A percentile compares a stretch with the other conserved stretches of the same genome.
These are phyloP conservation scores for Triplophysa siluroides DNA, from an alignment of 2,113 vertebrate species.

Conservation along the genomic window DNA sequence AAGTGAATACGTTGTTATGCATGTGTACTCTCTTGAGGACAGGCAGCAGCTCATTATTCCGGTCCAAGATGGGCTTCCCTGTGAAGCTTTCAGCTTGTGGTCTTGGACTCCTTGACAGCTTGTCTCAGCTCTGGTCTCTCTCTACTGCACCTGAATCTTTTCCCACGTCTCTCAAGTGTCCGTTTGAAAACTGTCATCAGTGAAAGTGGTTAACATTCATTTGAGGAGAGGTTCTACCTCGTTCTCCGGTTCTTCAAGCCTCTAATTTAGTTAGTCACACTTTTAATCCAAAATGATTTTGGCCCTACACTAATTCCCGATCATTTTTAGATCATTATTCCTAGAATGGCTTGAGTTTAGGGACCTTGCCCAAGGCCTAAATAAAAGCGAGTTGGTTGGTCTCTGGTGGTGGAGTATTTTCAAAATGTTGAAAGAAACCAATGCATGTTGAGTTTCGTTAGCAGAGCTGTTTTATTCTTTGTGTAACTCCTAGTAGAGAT, in stretches of 20 bases:
- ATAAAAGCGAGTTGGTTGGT: neutral
- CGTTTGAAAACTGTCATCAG: slow-evolving; percentile 52
- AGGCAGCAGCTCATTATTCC: slow-evolving; percentile 25
- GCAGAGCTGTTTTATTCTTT: neutral
- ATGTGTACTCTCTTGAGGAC: neutral
- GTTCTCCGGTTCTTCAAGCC: neutral
- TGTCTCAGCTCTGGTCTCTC: slow-evolving; percentile 65
- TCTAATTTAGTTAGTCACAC: neutral
- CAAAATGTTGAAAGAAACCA: neutral
- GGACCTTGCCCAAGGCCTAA: neutral
- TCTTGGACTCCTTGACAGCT: slow-evolving; percentile 64
- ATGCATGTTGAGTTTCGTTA: neutral
- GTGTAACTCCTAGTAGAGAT: slow-evolving; percentile 8
- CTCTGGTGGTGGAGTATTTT: neutral
- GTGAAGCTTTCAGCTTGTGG: slow-evolving; percentile 50
- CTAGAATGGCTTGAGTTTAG: neutral
- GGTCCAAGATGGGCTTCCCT: slow-evolving; percentile 9
- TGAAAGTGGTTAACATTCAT: slow-evolving; percentile 3
- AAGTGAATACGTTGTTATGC: slow-evolving; percentile 3
- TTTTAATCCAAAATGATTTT: neutral
- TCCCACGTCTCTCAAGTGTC: slow-evolving; percentile 37
- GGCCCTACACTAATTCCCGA: slow-evolving; percentile 21
- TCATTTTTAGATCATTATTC: neutral
- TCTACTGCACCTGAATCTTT: slow-evolving; percentile 67
- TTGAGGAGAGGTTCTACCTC: slow-evolving; percentile 5